phyloP scores from a whole-genome alignment of 2,113 vertebrate genomes.

The Nestor notabilis region DNA sequence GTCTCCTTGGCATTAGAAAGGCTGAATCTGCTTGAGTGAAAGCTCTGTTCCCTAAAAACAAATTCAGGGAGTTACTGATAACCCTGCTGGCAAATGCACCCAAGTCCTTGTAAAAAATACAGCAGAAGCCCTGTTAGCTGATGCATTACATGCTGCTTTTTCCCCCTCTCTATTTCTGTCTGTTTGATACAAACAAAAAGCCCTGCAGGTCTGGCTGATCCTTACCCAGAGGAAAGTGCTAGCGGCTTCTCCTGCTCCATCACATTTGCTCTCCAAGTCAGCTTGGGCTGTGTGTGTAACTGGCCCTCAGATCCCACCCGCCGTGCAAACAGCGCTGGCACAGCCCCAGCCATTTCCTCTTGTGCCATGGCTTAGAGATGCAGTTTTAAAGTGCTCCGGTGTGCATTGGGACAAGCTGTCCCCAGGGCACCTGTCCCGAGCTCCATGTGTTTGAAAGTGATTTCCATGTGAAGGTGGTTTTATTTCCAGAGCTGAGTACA shows the following conservation, averaged over 20 bases:
- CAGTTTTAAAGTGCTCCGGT: not conserved
- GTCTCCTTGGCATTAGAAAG: not conserved
- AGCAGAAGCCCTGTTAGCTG: not conserved
- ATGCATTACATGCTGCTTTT: not conserved
- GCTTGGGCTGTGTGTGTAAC: not conserved
- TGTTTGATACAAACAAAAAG: not conserved
- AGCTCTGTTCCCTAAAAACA: not conserved
- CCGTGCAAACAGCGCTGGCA: fast-evolving
- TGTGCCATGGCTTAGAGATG: not conserved
- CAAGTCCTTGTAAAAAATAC: not conserved
- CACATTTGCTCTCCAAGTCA: not conserved
- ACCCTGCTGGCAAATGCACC: not conserved
- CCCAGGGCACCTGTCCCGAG: not conserved
- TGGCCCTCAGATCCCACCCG: fast-evolving
- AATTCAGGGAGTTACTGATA: not conserved
- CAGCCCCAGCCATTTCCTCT: not conserved
- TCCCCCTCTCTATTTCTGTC: not conserved
- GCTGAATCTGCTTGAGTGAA: not conserved
- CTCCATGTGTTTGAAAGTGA: not conserved
- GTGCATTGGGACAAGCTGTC: not conserved
- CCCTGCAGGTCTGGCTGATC: not conserved
- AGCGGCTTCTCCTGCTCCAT: not conserved
- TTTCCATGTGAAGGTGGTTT: not conserved
- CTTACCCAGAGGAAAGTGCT: not conserved
- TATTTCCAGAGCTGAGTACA: not conserved